Percentiles rank a stretch among this genome's conserved stretches.
phyloP scores from a whole-genome alignment of 2,113 vertebrate species.

The Centropus bengalensis region DNA sequence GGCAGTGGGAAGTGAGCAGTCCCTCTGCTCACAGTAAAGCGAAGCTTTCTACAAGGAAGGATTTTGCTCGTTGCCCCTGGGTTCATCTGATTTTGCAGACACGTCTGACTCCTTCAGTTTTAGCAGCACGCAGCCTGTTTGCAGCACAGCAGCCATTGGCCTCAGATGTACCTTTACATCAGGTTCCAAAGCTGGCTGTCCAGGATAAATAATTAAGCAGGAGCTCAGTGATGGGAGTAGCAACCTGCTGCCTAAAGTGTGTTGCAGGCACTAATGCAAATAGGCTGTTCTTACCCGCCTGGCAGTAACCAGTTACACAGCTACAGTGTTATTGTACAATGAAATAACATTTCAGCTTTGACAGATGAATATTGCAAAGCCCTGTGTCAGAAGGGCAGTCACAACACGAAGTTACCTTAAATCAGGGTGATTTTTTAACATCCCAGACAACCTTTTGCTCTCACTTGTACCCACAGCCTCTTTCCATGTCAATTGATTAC shows the following conservation, averaged over 20 bases:
- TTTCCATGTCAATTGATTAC: background rate
- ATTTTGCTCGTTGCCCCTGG: background rate
- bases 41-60: background rate
- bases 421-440: rapidly evolving
- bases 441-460: background rate
- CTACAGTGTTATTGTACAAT: background rate
- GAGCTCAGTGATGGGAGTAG: background rate
- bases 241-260: background rate
- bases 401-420: background rate
- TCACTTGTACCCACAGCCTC: background rate
- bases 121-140: background rate
- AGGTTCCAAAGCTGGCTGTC: background rate
- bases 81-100: background rate
- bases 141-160: background rate
- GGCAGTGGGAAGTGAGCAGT: background rate
- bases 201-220: background rate
- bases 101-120: background rate
- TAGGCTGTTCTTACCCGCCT: background rate
- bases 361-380: background rate
- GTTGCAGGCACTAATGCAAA: background rate
- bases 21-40: background rate
- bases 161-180: background rate
- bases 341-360: background rate
- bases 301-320: background rate
- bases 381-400: background rate